Evolutionary conservation across 92 coral and sea anemone genomes (phyloP).

Genomic region (Phenganax stokvisi): DNA sequence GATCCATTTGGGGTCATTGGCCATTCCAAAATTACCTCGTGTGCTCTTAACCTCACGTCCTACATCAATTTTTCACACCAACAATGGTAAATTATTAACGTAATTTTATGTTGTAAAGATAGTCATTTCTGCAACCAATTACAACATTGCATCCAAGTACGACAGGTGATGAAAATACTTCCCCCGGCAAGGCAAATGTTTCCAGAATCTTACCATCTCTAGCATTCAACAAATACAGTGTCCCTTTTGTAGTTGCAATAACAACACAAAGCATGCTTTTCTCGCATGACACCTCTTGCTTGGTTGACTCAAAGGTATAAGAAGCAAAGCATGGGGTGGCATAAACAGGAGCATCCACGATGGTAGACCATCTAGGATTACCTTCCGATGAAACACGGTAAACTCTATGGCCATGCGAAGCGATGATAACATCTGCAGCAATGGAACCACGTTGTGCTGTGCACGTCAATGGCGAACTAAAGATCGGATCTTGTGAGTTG

Average conservation of each 20-base stretch:
- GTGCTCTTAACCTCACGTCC: not conserved
- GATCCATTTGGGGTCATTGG: not conserved
- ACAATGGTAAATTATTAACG: not conserved
- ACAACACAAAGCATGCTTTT: not conserved
- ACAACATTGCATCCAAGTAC: conserved; percentile 51
- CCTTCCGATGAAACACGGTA: conserved; percentile 64
- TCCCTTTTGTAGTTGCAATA: conserved; percentile 56
- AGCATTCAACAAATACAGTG: conserved; percentile 54
- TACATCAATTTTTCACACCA: too few relatives aligned
- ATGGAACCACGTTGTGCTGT: not conserved
- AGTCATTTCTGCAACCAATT: conserved; percentile 81
- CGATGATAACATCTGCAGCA: conserved; percentile 51
- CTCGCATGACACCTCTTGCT: not conserved
- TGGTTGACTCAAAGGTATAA: not conserved
- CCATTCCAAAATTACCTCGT: not conserved
- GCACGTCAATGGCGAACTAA: conserved; percentile 54
- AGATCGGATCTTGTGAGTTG: conserved; percentile 51
- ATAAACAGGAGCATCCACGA: conserved; percentile 67
- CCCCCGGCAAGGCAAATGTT: conserved; percentile 68
- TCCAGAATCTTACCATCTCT: conserved; percentile 47
- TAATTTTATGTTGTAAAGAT: conserved; percentile 59
- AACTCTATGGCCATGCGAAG: conserved; percentile 63
- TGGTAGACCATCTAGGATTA: conserved; percentile 56
- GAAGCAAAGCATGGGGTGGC: conserved; percentile 65
- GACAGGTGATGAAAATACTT: conserved; percentile 93